Percentiles rank a stretch among this genome's conserved stretches.
Conservation (phyloP, 2,888 invertebrate genomes). For the Machimus atricapillus region DNA sequence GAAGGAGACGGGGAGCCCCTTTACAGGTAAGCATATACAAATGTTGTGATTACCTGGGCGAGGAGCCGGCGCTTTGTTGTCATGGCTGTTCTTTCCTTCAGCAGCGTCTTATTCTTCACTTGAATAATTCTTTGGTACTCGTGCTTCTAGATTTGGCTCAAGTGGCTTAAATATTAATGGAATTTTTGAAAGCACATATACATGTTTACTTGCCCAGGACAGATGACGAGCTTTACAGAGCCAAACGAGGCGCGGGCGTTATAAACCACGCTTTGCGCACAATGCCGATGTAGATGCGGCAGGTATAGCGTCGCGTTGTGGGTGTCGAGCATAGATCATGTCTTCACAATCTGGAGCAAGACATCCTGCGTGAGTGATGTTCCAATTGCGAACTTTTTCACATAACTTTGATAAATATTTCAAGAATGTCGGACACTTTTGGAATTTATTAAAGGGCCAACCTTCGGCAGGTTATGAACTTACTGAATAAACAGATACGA, state of each 20-base stretch:
- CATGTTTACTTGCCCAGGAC: not conserved
- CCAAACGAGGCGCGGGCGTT: not conserved
- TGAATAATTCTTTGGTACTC: conserved; percentile 34
- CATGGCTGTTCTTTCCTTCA: conserved; percentile 25
- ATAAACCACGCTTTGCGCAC: conserved; percentile 3
- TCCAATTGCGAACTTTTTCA: conserved; percentile 26
- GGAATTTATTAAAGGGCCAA: conserved; percentile 24
- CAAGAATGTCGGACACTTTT: conserved; percentile 20
- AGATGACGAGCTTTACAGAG: not conserved
- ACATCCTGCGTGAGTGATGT: conserved; percentile 23
- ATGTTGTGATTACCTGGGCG: conserved; percentile 38
- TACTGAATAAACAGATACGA: not conserved
- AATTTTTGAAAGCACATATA: conserved; percentile 44
- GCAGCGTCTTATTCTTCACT: conserved; percentile 20
- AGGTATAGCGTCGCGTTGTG: conserved; percentile 4
- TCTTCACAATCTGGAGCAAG: conserved; percentile 33
- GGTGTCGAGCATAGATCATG: conserved; percentile 36
- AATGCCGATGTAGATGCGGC: not conserved
- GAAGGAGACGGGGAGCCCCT: conserved; percentile 83
- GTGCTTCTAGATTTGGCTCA: conserved; percentile 39
- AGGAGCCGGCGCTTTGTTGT: conserved; percentile 12
- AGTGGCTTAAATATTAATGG: conserved; percentile 47
- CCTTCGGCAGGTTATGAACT: not conserved
- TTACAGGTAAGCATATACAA: conserved; percentile 72
- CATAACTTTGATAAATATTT: conserved; percentile 37